phyloP scores from a whole-genome alignment of 2,797 vertebrate species.

The Hypotaenidia philippensis region DNA sequence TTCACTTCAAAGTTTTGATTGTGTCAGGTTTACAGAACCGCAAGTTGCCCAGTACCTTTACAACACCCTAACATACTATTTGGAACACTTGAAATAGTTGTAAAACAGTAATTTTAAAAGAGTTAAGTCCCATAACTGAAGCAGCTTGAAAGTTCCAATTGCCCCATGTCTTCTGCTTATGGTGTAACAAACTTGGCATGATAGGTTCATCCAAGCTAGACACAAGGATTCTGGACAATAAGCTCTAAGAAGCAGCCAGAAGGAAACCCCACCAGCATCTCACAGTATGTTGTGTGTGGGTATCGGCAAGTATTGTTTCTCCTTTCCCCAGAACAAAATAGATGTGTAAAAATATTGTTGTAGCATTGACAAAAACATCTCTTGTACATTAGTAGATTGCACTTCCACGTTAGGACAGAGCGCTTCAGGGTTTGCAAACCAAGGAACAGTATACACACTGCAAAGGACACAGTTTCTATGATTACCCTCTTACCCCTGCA shows the following conservation, averaged over 20 bases:
- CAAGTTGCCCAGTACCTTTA: background rate
- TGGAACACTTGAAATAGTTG: background rate
- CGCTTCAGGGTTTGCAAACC: background rate
- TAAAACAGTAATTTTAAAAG: background rate
- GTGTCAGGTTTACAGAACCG: background rate
- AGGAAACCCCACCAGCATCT: background rate
- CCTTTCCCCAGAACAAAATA: background rate
- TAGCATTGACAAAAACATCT: accelerated
- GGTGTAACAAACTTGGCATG: background rate
- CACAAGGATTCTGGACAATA: accelerated
- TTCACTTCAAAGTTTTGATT: background rate
- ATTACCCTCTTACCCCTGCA: background rate
- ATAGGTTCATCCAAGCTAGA: accelerated
- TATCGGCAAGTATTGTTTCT: background rate
- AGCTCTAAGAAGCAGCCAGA: background rate
- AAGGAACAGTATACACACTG: background rate
- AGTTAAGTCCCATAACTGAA: background rate
- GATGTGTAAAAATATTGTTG: background rate
- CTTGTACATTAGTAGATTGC: background rate
- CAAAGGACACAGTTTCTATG: background rate
- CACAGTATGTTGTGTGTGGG: accelerated
- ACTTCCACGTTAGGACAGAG: background rate
- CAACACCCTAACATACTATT: background rate
- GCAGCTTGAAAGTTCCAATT: background rate
- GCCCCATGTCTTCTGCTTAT: background rate